A percentile compares a stretch with the other conserved stretches of the same genome.
phyloP scores from a whole-genome alignment of 2,113 vertebrate species.

The Rhinoderma darwinii region DNA sequence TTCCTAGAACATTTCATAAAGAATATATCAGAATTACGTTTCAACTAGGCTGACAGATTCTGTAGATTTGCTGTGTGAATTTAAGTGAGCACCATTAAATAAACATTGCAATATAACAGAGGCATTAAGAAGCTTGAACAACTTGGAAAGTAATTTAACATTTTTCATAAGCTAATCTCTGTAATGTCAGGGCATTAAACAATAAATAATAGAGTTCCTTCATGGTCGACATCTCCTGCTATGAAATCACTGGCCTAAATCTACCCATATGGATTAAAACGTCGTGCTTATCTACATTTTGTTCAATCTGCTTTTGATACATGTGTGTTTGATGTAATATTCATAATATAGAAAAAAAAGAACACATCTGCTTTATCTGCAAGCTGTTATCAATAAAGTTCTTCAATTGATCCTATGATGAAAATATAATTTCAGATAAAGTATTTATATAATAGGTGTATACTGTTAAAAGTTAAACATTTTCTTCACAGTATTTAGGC shows the following conservation, averaged over 20 bases:
- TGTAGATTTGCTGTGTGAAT: constrained; percentile 32
- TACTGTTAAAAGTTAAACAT: neutral
- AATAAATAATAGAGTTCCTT: constrained; percentile 68
- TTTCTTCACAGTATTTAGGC: neutral
- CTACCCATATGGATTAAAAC: constrained; percentile 65
- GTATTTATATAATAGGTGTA: neutral
- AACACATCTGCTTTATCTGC: constrained; percentile 58
- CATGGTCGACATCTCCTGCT: constrained; percentile 60
- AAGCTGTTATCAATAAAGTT: constrained; percentile 62
- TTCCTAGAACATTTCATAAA: constrained; percentile 10
- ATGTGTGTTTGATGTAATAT: constrained; percentile 63
- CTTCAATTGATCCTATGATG: constrained; percentile 65
- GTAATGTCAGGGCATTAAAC: constrained; percentile 60
- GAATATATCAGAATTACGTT: constrained; percentile 12
- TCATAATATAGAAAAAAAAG: constrained; percentile 62
- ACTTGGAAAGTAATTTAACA: constrained; percentile 62
- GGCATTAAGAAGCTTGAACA: constrained; percentile 53
- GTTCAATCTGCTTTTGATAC: constrained; percentile 66
- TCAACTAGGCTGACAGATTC: constrained; percentile 1
- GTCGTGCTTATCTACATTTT: constrained; percentile 66
- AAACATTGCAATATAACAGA: constrained; percentile 13
- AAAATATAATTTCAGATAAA: constrained; percentile 56
- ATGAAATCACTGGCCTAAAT: constrained; percentile 66
- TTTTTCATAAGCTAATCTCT: constrained; percentile 59
- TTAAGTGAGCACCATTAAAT: neutral